A percentile compares a stretch with the other conserved stretches of the same genome.
Evolutionary conservation across 2,888 invertebrate species (phyloP).

Genomic region (Oxystoma pomonae): DNA sequence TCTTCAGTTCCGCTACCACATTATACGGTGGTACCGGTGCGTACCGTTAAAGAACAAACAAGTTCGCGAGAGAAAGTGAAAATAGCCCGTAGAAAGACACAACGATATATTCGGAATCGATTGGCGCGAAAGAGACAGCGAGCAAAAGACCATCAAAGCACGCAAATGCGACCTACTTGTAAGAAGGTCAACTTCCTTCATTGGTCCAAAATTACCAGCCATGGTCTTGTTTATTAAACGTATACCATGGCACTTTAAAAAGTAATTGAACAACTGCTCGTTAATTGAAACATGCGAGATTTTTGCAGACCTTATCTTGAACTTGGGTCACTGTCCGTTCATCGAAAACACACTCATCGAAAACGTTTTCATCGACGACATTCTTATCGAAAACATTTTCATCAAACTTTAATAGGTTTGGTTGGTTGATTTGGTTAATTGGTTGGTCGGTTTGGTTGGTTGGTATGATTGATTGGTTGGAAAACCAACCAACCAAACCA

Average conservation of each 20-base stretch:
- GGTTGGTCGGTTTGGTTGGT: too few species aligned
- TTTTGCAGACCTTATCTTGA: too few species aligned
- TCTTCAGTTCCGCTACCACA: not conserved
- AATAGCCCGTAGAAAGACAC: not conserved
- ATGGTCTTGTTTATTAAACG: not conserved
- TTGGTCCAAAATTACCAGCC: not conserved
- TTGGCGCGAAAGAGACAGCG: not conserved
- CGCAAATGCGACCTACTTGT: not conserved
- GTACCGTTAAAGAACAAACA: not conserved
- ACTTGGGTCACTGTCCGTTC: too few species aligned
- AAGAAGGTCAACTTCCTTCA: not conserved
- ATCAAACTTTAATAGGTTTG: too few species aligned
- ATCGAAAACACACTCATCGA: too few species aligned
- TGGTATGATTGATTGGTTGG: too few species aligned
- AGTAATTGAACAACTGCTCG: too few species aligned
- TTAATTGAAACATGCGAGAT: too few species aligned
- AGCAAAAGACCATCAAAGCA: not conserved
- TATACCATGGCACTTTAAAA: not conserved
- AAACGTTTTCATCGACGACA: too few species aligned
- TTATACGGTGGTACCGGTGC: not conserved
- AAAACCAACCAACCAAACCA: too few species aligned
- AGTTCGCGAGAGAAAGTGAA: not conserved
- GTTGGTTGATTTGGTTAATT: too few species aligned
- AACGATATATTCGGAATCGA: not conserved
- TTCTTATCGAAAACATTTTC: too few species aligned